Percentiles rank a stretch among this genome's conserved stretches.
These are phyloP conservation scores for Thunnus thynnus DNA, from an alignment of 2,113 vertebrate genomes.

Conservation along the genomic window DNA sequence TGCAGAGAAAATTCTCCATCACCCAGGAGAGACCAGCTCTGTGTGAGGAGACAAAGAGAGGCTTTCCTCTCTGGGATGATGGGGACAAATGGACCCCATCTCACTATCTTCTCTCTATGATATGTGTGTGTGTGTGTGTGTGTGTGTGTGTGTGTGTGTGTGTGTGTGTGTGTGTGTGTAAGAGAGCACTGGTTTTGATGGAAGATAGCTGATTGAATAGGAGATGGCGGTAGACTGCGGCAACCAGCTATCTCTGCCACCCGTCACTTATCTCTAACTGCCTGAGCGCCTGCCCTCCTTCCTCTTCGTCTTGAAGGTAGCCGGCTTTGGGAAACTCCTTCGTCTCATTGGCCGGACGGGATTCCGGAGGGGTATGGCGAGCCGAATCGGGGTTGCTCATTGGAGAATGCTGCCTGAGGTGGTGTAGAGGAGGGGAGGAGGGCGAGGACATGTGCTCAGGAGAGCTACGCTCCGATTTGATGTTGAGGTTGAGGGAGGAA, in stretches of 20 bases:
- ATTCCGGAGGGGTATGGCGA: constrained; percentile 61
- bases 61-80: constrained; percentile 48
- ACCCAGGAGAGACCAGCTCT: constrained; percentile 77
- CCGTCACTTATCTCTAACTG: constrained; percentile 81
- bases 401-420: constrained; percentile 74
- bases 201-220: constrained; percentile 36
- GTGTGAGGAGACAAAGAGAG: constrained; percentile 64
- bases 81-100: constrained; percentile 17
- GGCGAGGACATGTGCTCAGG: constrained; percentile 86
- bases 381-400: constrained; percentile 69
- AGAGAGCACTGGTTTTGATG: constrained; percentile 33
- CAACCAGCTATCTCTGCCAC: constrained; percentile 90
- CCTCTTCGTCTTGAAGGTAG: constrained; percentile 81
- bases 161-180: constrained; percentile 17
- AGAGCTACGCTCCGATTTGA: constrained; percentile 93
- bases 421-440: constrained; percentile 75
- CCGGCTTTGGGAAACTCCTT: constrained; percentile 83
- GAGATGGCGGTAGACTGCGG: constrained; percentile 41
- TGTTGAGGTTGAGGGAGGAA: constrained; percentile 84
- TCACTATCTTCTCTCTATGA: constrained; percentile 15
- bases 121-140: constrained; percentile 10
- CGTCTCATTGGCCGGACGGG: constrained; percentile 66
- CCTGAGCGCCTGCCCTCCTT: constrained; percentile 69
- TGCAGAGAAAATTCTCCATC: constrained; percentile 49
- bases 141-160: constrained; percentile 16